Base-by-base conservation (phyloP, 2,888 invertebrate species). In the Branchellion lobata region DNA sequence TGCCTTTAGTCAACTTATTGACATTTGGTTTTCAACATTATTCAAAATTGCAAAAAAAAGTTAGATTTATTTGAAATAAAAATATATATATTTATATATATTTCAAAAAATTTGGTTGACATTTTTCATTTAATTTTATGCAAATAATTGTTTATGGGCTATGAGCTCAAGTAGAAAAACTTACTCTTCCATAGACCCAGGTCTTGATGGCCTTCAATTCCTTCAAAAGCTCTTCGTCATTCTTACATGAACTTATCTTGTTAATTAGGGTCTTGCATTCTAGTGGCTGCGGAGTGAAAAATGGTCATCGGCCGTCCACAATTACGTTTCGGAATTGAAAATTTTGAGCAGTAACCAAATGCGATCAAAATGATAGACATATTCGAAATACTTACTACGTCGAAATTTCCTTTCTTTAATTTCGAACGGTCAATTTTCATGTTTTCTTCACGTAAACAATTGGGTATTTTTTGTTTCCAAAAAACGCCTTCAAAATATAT, bases 401-500 rank as follows among this genome's bases (percentile, higher is more conserved):
- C 93, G 82, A 93, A 92, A 86, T 92, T 92, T 90, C 92, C 92
- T 88, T 93, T 93, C 88, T 93, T 93, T 85, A 93, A 89, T 88
- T 93, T 92, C 84, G 90, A 91, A 85, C 92, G 90, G 86, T 93
- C 93, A 85, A 93, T 92, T 90, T 93, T 93, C 93, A 93, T 93
- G 71, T 82, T 86, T 83, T 51, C 29, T 57, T 29, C 29, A 40
- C 18, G 33, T 53, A 65, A 65, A 65, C 31, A n/a, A 65, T 61
- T 24, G 31, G 24, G 21, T 21, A 33, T 53, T 57, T 51, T 34
- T 27, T 65, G 40, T 33, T 57, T 57, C 61, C 61, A 57, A 57
- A 57, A 57, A 57, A 57, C 61, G 61, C 24, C 61, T 47, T 24
- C 24, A 57, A 8, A 18, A 57, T 57, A 24, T 57, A 57, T 24